phyloP scores from a whole-genome alignment of 2,113 vertebrate species.

The Eulemur rufifrons region DNA sequence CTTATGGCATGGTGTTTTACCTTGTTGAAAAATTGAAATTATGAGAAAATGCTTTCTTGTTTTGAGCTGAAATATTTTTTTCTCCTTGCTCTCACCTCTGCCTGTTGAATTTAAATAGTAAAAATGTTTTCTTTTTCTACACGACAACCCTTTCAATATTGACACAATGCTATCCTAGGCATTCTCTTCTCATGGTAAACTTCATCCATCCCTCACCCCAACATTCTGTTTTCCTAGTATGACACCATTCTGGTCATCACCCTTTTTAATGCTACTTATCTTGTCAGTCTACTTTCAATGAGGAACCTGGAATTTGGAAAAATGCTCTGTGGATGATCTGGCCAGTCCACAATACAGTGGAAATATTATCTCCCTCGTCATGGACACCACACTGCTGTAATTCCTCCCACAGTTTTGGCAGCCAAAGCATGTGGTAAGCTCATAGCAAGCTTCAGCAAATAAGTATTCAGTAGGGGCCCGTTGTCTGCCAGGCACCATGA shows the following conservation, averaged over 20 bases:
- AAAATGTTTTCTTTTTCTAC: not conserved
- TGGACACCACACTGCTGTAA: not conserved
- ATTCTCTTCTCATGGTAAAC: not conserved
- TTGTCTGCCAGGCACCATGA: not conserved
- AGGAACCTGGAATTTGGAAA: not conserved
- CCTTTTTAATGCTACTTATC: not conserved
- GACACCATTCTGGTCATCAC: not conserved
- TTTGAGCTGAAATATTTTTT: not conserved
- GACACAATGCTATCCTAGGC: not conserved
- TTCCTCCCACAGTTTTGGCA: not conserved
- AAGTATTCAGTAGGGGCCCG: not conserved
- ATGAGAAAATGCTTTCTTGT: not conserved
- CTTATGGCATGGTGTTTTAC: not conserved
- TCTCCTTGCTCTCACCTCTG: not conserved
- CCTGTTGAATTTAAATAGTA: not conserved
- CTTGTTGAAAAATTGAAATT: not conserved
- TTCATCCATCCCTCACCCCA: fast-evolving
- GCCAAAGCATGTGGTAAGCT: not conserved
- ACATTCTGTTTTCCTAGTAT: not conserved
- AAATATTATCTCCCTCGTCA: not conserved
- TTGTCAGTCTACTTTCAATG: not conserved
- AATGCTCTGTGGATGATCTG: not conserved
- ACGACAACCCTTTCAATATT: not conserved
- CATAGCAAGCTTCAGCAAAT: not conserved
- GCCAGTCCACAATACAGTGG: not conserved